phyloP scores from a whole-genome alignment of 2,797 vertebrate species.

The Melanogrammus aeglefinus region DNA sequence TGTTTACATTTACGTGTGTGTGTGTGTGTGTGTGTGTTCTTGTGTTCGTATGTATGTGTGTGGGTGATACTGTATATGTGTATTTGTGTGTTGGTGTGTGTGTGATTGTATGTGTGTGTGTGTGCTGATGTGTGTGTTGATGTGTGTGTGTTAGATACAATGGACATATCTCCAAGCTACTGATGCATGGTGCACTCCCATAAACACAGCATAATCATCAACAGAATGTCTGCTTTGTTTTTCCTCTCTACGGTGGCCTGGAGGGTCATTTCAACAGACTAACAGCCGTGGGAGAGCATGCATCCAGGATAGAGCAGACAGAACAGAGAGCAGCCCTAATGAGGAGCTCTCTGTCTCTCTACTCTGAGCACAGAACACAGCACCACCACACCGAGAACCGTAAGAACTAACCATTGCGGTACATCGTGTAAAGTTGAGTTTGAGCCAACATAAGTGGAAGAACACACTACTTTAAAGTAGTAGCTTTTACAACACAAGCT shows the following conservation, averaged over 20 bases:
- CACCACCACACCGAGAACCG: background rate
- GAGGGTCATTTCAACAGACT: constrained; percentile 30
- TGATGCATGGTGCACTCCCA: constrained; percentile 44
- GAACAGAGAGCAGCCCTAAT: constrained; percentile 50
- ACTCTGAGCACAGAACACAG: background rate
- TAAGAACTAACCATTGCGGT: background rate
- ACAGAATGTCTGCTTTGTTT: constrained; percentile 61
- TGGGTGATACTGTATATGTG: background rate
- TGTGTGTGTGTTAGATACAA: constrained; percentile 2
- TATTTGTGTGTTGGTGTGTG: background rate
- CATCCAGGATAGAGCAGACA: constrained; percentile 32
- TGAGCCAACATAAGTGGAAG: background rate
- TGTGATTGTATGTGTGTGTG: background rate
- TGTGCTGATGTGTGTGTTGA: background rate
- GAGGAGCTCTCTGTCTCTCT: constrained; percentile 42
- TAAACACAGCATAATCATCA: constrained; percentile 19
- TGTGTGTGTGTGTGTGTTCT: background rate
- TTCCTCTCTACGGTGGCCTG: constrained; percentile 35
- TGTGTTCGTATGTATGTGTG: background rate
- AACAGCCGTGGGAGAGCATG: constrained; percentile 49
- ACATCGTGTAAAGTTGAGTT: background rate
- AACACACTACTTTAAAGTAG: background rate
- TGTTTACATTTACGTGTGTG: no score
- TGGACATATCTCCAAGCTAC: constrained; percentile 20
- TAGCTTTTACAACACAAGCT: background rate